A percentile compares a stretch with the other conserved stretches of the same genome.
These are phyloP conservation scores for Portunus trituberculatus DNA, from an alignment of 1,140 invertebrate species.

Conservation along the genomic window DNA sequence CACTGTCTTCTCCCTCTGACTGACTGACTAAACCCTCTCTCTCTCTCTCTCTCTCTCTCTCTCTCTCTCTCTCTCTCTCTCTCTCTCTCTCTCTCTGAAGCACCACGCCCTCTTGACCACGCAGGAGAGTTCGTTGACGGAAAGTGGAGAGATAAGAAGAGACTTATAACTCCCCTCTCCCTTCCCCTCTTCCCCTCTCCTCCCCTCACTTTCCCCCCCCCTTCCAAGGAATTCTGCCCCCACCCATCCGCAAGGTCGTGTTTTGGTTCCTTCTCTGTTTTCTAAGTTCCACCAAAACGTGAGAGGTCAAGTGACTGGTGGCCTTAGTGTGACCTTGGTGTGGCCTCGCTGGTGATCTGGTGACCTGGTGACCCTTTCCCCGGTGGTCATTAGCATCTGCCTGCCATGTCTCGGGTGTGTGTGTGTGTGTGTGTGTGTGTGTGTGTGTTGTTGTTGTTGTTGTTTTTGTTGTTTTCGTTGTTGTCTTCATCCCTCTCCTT, in stretches of 20 bases:
- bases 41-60: background rate
- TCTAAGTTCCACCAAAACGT: background rate
- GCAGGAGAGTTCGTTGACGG: background rate
- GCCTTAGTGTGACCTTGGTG: no score
- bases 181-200: no score
- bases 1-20: background rate
- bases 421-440: no score
- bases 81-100: background rate
- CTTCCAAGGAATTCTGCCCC: background rate
- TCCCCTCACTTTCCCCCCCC: background rate
- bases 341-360: no score
- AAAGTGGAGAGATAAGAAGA: background rate
- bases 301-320: no score
- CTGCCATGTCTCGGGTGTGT: background rate
- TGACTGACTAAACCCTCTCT: no score
- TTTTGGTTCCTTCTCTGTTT: background rate
- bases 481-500: background rate
- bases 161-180: background rate
- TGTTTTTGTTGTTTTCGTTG: background rate
- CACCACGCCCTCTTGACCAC: background rate
- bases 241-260: background rate
- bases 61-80: constrained; percentile 25
- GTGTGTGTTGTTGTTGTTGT: no score
- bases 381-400: background rate
- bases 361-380: no score